phyloP scores from a whole-genome alignment of 2,888 invertebrate genomes.

The Campoplex nolae region DNA sequence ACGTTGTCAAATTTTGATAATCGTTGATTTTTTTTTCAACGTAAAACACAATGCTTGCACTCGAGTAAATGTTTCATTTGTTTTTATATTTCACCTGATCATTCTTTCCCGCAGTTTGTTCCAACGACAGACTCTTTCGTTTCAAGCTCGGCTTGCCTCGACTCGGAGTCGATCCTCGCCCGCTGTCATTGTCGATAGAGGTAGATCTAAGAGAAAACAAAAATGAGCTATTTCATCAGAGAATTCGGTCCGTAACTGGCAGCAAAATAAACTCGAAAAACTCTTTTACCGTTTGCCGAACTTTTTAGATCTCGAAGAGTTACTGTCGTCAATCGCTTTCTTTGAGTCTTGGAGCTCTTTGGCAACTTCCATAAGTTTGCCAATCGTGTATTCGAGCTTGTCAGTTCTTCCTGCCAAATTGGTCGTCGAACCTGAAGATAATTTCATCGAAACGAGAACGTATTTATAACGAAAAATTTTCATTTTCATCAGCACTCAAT shows the following conservation, averaged over 20 bases:
- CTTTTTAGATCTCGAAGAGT: conserved; percentile 77
- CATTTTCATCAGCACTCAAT: background rate
- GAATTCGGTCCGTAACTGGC: too few relatives aligned
- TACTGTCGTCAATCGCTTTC: conserved; percentile 78
- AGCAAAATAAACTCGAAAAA: too few relatives aligned
- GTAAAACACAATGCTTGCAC: too few relatives aligned
- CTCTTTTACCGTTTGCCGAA: conserved; percentile 80
- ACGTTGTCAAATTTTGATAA: background rate
- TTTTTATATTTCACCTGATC: conserved; percentile 65
- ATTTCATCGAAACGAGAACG: background rate
- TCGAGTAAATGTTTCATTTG: too few relatives aligned
- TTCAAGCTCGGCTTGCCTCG: conserved; percentile 87
- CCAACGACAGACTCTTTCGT: conserved; percentile 90
- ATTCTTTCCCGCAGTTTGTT: conserved; percentile 87
- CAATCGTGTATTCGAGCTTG: conserved; percentile 82
- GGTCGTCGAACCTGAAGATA: conserved; percentile 73
- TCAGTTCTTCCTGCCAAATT: conserved; percentile 79
- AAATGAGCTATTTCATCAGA: background rate
- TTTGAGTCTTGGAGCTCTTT: conserved; percentile 82
- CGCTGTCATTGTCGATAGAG: conserved; percentile 87
- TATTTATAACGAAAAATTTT: background rate
- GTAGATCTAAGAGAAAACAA: conserved; percentile 85
- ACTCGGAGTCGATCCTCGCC: conserved; percentile 81
- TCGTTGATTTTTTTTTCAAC: too few relatives aligned
- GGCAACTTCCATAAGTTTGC: conserved; percentile 82